A percentile compares a stretch with the other conserved stretches of the same genome.
These are phyloP conservation scores for Xyliphius kryptos DNA, from an alignment of 2,113 vertebrate genomes.

Conservation along the genomic window DNA sequence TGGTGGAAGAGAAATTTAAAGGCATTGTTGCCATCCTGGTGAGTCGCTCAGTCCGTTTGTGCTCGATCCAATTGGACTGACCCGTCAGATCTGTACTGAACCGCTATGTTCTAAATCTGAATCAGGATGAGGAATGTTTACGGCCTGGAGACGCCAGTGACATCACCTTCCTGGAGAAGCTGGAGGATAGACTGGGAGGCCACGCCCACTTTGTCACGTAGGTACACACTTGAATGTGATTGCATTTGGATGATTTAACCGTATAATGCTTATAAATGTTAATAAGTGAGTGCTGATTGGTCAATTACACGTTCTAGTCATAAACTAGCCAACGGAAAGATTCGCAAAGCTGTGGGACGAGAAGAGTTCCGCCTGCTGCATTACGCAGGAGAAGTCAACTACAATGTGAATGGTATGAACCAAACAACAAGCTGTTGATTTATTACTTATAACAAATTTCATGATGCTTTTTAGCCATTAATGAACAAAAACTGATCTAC, in stretches of 20 bases:
- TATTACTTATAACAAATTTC: too few relatives aligned
- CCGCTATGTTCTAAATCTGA: constrained; percentile 1
- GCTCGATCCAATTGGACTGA: background rate
- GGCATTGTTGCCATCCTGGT: constrained; percentile 96
- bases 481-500: background rate
- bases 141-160: constrained; percentile 90
- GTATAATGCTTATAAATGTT: too few relatives aligned
- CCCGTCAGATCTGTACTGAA: background rate
- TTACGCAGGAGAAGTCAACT: constrained; percentile 96
- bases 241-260: background rate
- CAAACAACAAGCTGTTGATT: constrained; percentile 5
- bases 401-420: constrained; percentile 77
- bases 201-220: constrained; percentile 95
- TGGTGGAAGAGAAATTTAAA: constrained; percentile 96
- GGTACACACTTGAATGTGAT: constrained; percentile 42
- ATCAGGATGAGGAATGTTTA: constrained; percentile 90
- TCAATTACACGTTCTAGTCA: constrained; percentile 66
- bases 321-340: constrained; percentile 90
- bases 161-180: constrained; percentile 85
- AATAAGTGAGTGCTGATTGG: constrained; percentile 4
- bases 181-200: constrained; percentile 82
- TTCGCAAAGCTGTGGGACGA: constrained; percentile 78
- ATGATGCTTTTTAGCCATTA: too few relatives aligned
- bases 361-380: constrained; percentile 92
- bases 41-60: constrained; percentile 25